Conservation (phyloP, 1,140 invertebrate species). For the Zeugodacus cucurbitae region DNA sequence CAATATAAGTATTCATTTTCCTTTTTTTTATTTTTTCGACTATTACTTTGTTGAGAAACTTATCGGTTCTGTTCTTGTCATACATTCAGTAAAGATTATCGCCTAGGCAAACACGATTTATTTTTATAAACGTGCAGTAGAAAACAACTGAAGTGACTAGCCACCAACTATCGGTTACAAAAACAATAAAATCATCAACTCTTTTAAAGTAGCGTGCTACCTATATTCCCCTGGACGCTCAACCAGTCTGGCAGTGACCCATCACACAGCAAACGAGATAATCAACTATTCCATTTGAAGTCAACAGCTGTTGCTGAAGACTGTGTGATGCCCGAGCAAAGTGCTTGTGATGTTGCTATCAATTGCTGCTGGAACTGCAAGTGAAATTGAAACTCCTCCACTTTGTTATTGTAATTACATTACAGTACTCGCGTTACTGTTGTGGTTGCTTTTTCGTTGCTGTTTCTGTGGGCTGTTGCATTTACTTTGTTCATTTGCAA, state of each 20-base stretch:
- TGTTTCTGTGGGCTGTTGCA: not conserved
- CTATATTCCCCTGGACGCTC: not conserved
- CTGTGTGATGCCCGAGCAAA: not conserved
- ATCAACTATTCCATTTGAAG: constrained; percentile 22
- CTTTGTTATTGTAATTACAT: constrained; percentile 23
- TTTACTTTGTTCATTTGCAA: not conserved
- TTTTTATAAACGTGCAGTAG: not conserved
- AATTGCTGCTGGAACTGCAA: not conserved
- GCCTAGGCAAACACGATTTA: not conserved
- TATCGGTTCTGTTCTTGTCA: too few relatives aligned
- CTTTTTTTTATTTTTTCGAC: too few relatives aligned
- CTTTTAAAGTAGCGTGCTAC: not conserved
- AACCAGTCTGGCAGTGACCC: not conserved
- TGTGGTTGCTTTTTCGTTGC: not conserved
- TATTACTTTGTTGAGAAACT: too few relatives aligned
- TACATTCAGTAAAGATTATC: too few relatives aligned
- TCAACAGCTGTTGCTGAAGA: not conserved
- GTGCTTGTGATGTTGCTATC: not conserved
- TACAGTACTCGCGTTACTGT: not conserved
- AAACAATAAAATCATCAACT: not conserved
- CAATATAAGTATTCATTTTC: too few relatives aligned
- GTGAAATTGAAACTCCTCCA: constrained; percentile 23
- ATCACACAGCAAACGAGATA: constrained; percentile 24
- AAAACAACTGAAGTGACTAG: not conserved
- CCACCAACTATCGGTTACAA: not conserved